Evolutionary conservation across 2,888 invertebrate genomes (phyloP).

Genomic region (Margaritifera margaritifera): DNA sequence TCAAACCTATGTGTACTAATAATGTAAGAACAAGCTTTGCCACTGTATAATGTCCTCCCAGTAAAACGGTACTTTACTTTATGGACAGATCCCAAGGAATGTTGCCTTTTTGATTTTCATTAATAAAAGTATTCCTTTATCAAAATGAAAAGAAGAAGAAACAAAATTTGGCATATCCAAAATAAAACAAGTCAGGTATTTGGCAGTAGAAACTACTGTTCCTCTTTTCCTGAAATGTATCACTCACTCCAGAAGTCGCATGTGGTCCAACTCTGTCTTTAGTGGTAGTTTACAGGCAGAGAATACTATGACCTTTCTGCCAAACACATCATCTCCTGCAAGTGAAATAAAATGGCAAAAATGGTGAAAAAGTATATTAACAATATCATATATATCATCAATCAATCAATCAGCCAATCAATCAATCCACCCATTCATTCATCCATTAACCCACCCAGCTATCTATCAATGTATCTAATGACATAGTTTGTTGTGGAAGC

Average conservation of each 20-base stretch:
- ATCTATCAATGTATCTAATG: too few relatives aligned
- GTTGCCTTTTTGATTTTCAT: too few relatives aligned
- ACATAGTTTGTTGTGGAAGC: too few relatives aligned
- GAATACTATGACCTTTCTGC: slow-evolving; percentile 95
- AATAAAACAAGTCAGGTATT: not conserved
- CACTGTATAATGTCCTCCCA: too few relatives aligned
- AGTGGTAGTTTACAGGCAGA: slow-evolving; percentile 93
- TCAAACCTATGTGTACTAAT: too few relatives aligned
- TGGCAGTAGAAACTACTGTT: not conserved
- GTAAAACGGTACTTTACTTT: too few relatives aligned
- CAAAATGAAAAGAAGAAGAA: not conserved
- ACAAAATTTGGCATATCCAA: not conserved
- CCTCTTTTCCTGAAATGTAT: not conserved
- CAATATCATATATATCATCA: not conserved
- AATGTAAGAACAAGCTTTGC: too few relatives aligned
- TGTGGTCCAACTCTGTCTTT: slow-evolving; percentile 85
- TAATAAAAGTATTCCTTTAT: not conserved
- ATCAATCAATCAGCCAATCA: not conserved
- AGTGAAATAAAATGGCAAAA: slow-evolving; percentile 8
- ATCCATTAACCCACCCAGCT: too few relatives aligned
- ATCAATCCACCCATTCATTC: too few relatives aligned
- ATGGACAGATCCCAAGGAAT: too few relatives aligned
- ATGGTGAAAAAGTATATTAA: not conserved
- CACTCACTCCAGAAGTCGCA: slow-evolving; percentile 81
- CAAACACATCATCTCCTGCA: slow-evolving; percentile 83